phyloP scores from a whole-genome alignment of 2,113 vertebrate genomes.

The Agapornis roseicollis region DNA sequence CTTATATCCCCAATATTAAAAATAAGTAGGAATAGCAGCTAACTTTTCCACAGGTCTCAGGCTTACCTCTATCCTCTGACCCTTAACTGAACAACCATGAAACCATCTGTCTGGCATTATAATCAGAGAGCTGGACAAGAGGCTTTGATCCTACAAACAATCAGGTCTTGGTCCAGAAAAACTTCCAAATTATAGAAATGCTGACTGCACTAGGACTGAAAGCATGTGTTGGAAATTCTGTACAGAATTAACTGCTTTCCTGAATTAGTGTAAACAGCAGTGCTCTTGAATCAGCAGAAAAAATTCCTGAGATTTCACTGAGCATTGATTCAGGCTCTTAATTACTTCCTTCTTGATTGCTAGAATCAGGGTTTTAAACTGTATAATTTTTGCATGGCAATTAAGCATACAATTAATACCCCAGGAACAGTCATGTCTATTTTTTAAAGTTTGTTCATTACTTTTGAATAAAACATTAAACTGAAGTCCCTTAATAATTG shows the following conservation, averaged over 20 bases:
- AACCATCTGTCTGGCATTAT: neutral
- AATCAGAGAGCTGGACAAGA: neutral
- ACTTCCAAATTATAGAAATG: neutral
- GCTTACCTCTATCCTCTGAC: neutral
- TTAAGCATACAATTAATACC: neutral
- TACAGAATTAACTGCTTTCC: neutral
- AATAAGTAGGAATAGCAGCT: neutral
- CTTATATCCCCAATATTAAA: neutral
- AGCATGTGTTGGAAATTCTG: neutral
- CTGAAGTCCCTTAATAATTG: neutral
- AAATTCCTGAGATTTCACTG: neutral
- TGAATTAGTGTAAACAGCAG: neutral
- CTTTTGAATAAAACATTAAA: neutral
- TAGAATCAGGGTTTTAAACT: conserved; percentile 1
- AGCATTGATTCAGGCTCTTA: neutral
- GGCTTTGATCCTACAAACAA: neutral
- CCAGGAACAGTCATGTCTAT: neutral
- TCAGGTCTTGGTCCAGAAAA: neutral
- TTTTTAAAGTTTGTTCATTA: neutral
- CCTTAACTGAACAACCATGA: neutral
- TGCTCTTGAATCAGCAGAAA: conserved; percentile 14
- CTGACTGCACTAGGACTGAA: neutral
- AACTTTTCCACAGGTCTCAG: neutral
- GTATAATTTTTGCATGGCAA: neutral
- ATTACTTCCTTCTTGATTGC: conserved; percentile 20